Conservation (phyloP, 2,888 invertebrate species). For the Xylota sylvarum region DNA sequence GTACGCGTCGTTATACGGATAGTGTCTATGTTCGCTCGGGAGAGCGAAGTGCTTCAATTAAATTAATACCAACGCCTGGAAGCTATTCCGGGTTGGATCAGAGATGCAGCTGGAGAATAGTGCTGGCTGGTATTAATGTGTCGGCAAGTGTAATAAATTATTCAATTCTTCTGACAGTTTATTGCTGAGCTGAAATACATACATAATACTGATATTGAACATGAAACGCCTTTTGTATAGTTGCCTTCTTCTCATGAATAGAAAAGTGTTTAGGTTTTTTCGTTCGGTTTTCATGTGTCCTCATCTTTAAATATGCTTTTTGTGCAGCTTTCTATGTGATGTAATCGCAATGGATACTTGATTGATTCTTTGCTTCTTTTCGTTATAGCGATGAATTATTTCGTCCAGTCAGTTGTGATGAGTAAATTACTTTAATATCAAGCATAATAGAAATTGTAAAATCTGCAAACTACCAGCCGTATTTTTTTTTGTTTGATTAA, state of each 20-base stretch:
- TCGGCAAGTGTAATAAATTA: constrained; percentile 65
- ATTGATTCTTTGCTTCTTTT: too few relatives aligned
- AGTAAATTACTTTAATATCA: too few relatives aligned
- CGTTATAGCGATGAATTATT: too few relatives aligned
- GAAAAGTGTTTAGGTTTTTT: background rate
- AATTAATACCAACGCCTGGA: constrained; percentile 44
- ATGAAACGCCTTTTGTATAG: constrained; percentile 4
- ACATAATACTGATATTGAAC: constrained; percentile 55
- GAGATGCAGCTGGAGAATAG: constrained; percentile 53
- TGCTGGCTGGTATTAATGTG: constrained; percentile 21
- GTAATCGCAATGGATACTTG: too few relatives aligned
- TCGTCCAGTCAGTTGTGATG: too few relatives aligned
- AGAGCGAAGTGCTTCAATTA: constrained; percentile 58
- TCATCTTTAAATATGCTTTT: background rate
- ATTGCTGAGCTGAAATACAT: constrained; percentile 13
- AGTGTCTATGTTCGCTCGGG: constrained; percentile 4
- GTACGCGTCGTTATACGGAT: constrained; percentile 14
- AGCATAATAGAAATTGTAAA: too few relatives aligned
- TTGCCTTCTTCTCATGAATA: background rate
- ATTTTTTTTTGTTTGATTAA: too few relatives aligned
- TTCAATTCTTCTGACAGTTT: constrained; percentile 60
- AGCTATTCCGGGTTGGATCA: constrained; percentile 58
- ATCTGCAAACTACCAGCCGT: too few relatives aligned
- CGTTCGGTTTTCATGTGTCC: background rate
- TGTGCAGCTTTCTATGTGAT: too few relatives aligned